Evolutionary conservation across 2,113 vertebrate species (phyloP), one percentile per base, ranked within the genome.

Genomic region (Austrofundulus limnaeus): DNA sequence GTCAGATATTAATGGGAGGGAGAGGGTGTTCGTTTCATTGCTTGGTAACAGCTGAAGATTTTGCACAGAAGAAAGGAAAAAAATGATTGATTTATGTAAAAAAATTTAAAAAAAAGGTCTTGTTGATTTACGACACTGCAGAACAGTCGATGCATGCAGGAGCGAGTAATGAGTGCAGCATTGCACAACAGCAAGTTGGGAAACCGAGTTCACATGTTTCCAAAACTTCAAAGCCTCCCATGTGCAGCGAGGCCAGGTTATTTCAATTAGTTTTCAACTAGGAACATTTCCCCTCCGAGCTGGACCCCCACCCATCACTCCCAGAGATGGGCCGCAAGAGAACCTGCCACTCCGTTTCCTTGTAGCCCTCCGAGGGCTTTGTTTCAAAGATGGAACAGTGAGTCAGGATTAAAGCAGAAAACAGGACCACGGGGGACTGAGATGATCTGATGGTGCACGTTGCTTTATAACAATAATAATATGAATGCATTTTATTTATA

Each of bases 331-430:
- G 68, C 66, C 78, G 68, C 70, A 61, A 37, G 46, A 49, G 78
- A 75, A 80, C 53, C 43, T 55, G 74, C 84, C 77, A 66, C 72
- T 57, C 37, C 34, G 60, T 53, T 74, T 71, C 70, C 77, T 72
- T 51, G 62, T 8, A 52, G 41, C n/a, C 51, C 66, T 70, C 56
- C 17, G 20, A 12, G 56, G 76, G 59, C 31, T 81, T 75, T 85
- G 80, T 85, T 83, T 88, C 78, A 64, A 75, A 66, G 73, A 78
- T 66, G 57, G 23, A 70, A 54, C 54, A 66, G 49, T 14, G 61
- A 81, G 62, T 80, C 63, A 77, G 74, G 83, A 88, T 90, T 76
- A 90, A 86, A 87, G 82, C 50, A 38, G 49, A 55, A 60, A 45
- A 66, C 61, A 50, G 67, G 67, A 63, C 23, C 4, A n/a, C 38